Evolutionary conservation across 2,888 invertebrate species (phyloP).

Genomic region (Onchidella celtica): DNA sequence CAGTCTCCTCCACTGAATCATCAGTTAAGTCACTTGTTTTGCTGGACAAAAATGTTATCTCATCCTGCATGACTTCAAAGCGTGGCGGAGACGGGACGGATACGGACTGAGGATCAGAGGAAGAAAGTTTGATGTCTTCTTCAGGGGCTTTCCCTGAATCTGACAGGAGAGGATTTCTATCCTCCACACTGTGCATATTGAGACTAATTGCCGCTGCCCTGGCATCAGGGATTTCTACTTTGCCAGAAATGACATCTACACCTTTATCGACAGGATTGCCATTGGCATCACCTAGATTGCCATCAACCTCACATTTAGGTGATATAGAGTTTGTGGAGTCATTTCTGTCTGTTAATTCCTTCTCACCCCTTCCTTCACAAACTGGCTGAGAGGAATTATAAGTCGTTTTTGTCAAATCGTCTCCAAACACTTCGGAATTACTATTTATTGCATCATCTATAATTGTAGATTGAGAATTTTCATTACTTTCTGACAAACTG

Average conservation of each 20-base stretch:
- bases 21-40: slow-evolving; percentile 30
- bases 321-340: no score
- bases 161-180: not conserved
- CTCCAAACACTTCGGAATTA: not conserved
- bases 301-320: no score
- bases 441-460: not conserved
- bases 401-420: not conserved
- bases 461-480: slow-evolving; percentile 10
- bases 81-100: not conserved
- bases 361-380: no score
- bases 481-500: not conserved
- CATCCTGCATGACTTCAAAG: not conserved
- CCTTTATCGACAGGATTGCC: not conserved
- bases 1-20: not conserved
- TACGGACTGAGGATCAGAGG: not conserved
- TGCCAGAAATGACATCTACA: not conserved
- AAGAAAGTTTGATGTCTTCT: not conserved
- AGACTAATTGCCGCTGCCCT: not conserved
- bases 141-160: not conserved
- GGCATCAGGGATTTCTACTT: not conserved
- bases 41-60: slow-evolving; percentile 2
- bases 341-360: no score
- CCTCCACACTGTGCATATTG: not conserved
- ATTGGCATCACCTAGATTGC: not conserved
- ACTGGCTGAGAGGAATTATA: no score